Conservation (phyloP, 2,113 vertebrate species). For the Sarotherodon lohbergeri region DNA sequence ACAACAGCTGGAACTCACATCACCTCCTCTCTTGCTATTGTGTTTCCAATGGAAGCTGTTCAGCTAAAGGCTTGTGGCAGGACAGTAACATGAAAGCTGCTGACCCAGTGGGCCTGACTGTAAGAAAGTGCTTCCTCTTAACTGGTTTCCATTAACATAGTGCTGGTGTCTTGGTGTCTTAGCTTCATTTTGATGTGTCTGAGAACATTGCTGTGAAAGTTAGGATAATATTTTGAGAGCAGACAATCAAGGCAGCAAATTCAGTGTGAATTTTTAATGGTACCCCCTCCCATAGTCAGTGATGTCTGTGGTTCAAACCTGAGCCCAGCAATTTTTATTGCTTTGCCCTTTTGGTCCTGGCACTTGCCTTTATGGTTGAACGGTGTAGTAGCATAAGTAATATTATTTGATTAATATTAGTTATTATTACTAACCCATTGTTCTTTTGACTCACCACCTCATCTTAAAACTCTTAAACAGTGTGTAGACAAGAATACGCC, state of each 20-base stretch:
- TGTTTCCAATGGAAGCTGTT: not conserved
- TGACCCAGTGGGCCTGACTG: not conserved
- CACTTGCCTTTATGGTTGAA: not conserved
- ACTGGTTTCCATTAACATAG: not conserved
- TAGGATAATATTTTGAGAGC: not conserved
- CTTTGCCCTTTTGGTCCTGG: not conserved
- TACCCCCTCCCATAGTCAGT: not conserved
- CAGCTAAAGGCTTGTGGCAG: not conserved
- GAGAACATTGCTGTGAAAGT: not conserved
- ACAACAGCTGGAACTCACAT: not conserved
- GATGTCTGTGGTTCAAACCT: not conserved
- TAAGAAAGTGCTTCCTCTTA: not conserved
- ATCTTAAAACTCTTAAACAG: not conserved
- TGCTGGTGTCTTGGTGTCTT: not conserved
- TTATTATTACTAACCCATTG: not conserved
- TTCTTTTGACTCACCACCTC: not conserved
- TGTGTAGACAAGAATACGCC: not conserved
- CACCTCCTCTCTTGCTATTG: not conserved
- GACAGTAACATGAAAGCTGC: not conserved
- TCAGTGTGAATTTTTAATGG: not conserved
- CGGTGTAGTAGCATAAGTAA: not conserved
- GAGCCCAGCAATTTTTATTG: not conserved
- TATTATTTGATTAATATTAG: not conserved
- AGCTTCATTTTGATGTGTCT: not conserved
- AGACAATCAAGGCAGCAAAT: not conserved